These are phyloP conservation scores for Mico argentatus DNA, from an alignment of 2,797 vertebrate species.

Conservation along the genomic window DNA sequence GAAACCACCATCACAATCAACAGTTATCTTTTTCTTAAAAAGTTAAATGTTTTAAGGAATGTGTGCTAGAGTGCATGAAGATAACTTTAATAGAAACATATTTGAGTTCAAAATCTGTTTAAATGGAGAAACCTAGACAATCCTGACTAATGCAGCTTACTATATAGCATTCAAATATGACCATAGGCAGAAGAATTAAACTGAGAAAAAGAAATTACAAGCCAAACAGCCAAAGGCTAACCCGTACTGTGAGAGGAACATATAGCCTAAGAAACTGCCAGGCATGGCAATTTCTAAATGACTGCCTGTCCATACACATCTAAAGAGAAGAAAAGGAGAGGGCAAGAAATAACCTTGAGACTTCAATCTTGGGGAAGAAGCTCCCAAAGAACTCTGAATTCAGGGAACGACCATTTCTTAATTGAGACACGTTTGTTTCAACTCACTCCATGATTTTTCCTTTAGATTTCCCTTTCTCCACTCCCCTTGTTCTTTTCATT, in stretches of 20 bases:
- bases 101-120: slow-evolving; percentile 35
- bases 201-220: neutral
- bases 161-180: neutral
- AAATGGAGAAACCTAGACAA: neutral
- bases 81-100: neutral
- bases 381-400: neutral
- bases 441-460: neutral
- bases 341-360: neutral
- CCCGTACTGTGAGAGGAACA: neutral
- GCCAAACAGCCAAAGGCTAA: neutral
- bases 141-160: neutral
- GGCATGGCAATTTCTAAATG: neutral
- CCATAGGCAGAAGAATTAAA: neutral
- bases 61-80: neutral
- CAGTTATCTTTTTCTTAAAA: neutral
- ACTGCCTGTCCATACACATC: neutral
- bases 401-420: neutral
- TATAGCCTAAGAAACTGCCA: neutral
- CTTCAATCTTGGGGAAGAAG: neutral
- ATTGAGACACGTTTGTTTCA: neutral
- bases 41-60: neutral
- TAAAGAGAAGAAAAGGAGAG: neutral
- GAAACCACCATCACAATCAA: neutral
- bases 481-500: neutral
- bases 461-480: neutral